Base-by-base conservation (phyloP, 35 echinoderm and acorn worm genomes). In the Apostichopus parvimensis region DNA sequence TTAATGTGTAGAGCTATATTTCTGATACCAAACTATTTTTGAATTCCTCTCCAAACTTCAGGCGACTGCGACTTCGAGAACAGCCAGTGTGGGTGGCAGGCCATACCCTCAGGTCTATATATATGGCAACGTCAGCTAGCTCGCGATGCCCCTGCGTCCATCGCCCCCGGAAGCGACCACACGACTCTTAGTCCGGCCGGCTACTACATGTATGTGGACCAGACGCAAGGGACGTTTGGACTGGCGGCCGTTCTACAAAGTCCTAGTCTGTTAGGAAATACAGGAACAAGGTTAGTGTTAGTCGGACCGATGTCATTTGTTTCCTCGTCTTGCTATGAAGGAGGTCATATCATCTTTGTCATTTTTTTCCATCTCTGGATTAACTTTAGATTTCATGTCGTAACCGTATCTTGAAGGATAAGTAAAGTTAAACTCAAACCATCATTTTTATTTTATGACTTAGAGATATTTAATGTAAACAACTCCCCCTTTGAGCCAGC, bases 121-220 rank as follows among this genome's bases (percentile, higher is more conserved):
- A 88, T 82, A 6, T 98, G 96, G 97, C 55, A 78, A 8, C 86
- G 77, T 6, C 72, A 91, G n/a, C 26, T 87, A n/a, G 92, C 94
- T 9, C 83, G 90, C 17, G 76, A 85, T 17, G 88, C 94, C 0
- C 54, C 89, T 12, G 64, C 59, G 52, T 70, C 83, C 34, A 78
- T 87, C 64, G 91, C 91, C 23, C 95, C 95, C 1, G 87, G 86
- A 57, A 86, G 75, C 87, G 96, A 98, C 25, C 94, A 95, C 78
- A 98, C 96, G 15, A 68, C 79, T 0, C 83, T 90, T 0, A 85
- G 92, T 53, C 91, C 82, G 9, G 86, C 66, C 57, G 97, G 97
- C 6, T 93, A 92, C 22, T 98, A 94, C 78, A 94, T 98, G 92
- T 98, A 94, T 84, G 97, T 95, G 5, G 97, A 98, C 34, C 95